These are phyloP conservation scores for Trematomus loennbergii DNA, from an alignment of 2,113 vertebrate genomes.

Conservation along the genomic window DNA sequence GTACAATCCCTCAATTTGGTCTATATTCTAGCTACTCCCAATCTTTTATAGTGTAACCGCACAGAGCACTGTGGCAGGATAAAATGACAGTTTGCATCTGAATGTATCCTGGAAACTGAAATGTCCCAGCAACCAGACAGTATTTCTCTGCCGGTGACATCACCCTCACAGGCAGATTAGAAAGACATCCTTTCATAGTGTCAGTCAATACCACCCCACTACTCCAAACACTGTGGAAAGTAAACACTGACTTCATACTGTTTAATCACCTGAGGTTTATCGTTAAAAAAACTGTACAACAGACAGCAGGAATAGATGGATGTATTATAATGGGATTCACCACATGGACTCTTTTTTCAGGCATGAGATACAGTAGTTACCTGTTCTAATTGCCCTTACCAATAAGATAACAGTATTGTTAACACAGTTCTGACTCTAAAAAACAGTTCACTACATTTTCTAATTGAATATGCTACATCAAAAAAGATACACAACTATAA, in stretches of 20 bases:
- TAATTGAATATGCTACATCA: no score
- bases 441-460: no score
- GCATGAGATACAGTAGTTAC: no score
- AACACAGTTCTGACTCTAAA: no score
- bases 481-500: no score
- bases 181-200: slow-evolving; percentile 24
- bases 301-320: no score
- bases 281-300: slow-evolving; percentile 14
- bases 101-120: slow-evolving; percentile 61
- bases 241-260: slow-evolving; percentile 32
- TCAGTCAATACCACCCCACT: slow-evolving; percentile 7
- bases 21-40: slow-evolving; percentile 36
- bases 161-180: slow-evolving; percentile 29
- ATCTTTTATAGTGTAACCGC: background rate
- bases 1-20: background rate
- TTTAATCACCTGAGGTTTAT: slow-evolving; percentile 10
- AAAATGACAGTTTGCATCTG: slow-evolving; percentile 56
- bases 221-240: slow-evolving; percentile 39
- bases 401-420: no score
- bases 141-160: slow-evolving; percentile 27
- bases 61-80: slow-evolving; percentile 18
- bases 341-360: no score
- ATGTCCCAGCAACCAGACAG: slow-evolving; percentile 18
- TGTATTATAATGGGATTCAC: no score
- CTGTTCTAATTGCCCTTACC: no score